Evolutionary conservation across 2,797 vertebrate genomes (phyloP).

Genomic region (Simalia tracyae): DNA sequence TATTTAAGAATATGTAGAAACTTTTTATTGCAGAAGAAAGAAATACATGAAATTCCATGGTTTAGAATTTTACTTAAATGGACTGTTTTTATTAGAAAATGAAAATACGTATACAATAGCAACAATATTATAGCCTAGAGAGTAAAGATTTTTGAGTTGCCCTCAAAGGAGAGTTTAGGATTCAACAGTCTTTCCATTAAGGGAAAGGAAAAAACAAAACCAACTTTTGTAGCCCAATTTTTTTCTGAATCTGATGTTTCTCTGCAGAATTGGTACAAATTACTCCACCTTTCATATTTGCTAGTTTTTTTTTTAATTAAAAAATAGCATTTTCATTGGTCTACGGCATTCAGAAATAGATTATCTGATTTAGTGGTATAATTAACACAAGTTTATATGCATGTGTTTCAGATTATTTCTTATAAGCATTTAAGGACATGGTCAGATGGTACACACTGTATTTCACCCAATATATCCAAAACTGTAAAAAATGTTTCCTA

Average conservation of each 20-base stretch:
- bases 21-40: too few species aligned
- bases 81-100: too few species aligned
- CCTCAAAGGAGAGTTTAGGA: too few species aligned
- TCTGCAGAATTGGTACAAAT: background rate
- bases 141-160: too few species aligned
- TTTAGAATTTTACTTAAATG: background rate
- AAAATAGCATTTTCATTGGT: background rate
- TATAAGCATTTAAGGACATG: background rate
- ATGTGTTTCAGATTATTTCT: background rate
- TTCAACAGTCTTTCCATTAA: background rate
- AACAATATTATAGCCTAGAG: too few species aligned
- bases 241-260: background rate
- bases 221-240: background rate
- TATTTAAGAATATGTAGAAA: background rate
- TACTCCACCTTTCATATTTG: background rate
- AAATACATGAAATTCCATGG: too few species aligned
- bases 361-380: background rate
- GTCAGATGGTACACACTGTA: too few species aligned
- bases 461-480: background rate
- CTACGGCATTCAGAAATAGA: background rate
- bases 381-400: background rate
- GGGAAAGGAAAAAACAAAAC: background rate
- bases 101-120: too few species aligned
- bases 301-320: background rate
- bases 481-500: background rate